phyloP scores from a whole-genome alignment of 2,888 invertebrate genomes.

The Zygaena filipendulae region DNA sequence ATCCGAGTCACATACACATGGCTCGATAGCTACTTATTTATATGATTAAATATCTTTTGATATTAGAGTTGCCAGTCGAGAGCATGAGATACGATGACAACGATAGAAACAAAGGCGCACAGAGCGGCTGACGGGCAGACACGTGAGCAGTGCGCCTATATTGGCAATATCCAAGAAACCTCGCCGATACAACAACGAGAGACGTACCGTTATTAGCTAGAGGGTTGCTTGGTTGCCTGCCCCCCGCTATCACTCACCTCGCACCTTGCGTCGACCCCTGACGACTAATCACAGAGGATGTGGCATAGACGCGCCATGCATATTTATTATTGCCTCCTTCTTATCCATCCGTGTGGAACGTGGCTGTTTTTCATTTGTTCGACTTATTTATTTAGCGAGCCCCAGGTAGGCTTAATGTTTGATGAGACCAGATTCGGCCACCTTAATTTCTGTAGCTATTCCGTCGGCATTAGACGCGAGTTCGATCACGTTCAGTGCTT shows the following conservation, averaged over 20 bases:
- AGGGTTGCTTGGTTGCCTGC: conserved; percentile 49
- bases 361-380: conserved; percentile 61
- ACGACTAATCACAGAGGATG: conserved; percentile 66
- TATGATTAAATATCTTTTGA: too few species aligned
- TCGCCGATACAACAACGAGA: conserved; percentile 54
- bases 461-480: conserved; percentile 28
- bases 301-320: conserved; percentile 65
- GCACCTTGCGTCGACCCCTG: conserved; percentile 41
- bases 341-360: conserved; percentile 45
- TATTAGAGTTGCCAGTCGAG: conserved; percentile 21
- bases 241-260: conserved; percentile 66
- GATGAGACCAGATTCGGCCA: conserved; percentile 55
- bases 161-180: conserved; percentile 65
- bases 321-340: conserved; percentile 61
- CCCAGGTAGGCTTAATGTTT: conserved; percentile 59
- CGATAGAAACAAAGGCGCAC: conserved; percentile 55
- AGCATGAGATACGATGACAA: conserved; percentile 28
- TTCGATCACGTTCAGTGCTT: conserved; percentile 37
- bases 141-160: conserved; percentile 56
- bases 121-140: too few species aligned
- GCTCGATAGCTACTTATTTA: too few species aligned
- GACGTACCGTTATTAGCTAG: conserved; percentile 58
- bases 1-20: too few species aligned
- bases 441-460: conserved; percentile 47
- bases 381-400: conserved; percentile 57